phyloP scores from a whole-genome alignment of 2,888 invertebrate genomes.

The Cerastis rubricosa region DNA sequence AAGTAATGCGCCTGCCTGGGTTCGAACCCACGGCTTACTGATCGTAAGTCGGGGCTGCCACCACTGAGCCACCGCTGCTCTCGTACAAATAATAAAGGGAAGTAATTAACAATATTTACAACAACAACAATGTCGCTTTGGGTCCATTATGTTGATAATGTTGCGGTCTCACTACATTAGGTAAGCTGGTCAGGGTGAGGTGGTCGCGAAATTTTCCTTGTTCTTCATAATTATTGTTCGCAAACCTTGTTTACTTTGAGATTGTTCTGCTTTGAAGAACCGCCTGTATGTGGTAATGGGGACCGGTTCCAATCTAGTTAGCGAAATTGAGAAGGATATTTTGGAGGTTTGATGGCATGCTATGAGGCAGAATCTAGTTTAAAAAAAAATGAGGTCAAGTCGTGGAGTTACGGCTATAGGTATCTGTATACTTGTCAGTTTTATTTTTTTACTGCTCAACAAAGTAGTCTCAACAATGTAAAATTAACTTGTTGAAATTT shows the following conservation, averaged over 20 bases:
- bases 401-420: background rate
- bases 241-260: slow-evolving; percentile 51
- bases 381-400: background rate
- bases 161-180: slow-evolving; percentile 42
- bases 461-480: background rate
- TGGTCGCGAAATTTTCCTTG: slow-evolving; percentile 54
- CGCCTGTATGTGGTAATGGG: background rate
- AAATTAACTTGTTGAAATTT: background rate
- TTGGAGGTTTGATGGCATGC: background rate
- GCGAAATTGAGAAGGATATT: slow-evolving; percentile 9
- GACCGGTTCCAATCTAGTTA: slow-evolving; percentile 24
- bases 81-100: slow-evolving; percentile 2
- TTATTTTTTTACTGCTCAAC: background rate
- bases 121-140: slow-evolving; percentile 25
- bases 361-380: background rate
- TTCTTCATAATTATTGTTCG: slow-evolving; percentile 51
- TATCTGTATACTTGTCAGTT: background rate
- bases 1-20: too few relatives aligned
- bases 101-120: slow-evolving; percentile 41
- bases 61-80: too few relatives aligned
- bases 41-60: too few relatives aligned
- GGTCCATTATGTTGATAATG: slow-evolving; percentile 40
- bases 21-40: too few relatives aligned
- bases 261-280: slow-evolving; percentile 35
- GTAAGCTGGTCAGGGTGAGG: slow-evolving; percentile 65